phyloP scores from a whole-genome alignment of 2,888 invertebrate genomes.

The Anthoptus insignis region DNA sequence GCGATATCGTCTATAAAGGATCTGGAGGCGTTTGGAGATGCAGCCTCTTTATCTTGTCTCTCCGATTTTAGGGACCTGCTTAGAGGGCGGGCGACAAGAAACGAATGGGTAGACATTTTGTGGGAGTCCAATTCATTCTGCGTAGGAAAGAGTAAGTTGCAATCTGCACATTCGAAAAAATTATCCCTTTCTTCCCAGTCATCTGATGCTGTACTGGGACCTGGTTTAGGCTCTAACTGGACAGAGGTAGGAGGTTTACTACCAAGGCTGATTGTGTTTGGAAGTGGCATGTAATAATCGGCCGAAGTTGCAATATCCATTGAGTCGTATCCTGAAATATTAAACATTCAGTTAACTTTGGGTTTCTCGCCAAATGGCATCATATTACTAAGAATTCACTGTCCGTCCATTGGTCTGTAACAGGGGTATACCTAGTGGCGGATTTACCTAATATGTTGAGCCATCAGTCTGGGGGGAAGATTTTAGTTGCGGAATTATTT shows the following conservation, averaged over 20 bases:
- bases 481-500: too few species aligned
- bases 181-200: slow-evolving; percentile 37
- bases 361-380: too few species aligned
- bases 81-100: slow-evolving; percentile 35
- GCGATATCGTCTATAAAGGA: not conserved
- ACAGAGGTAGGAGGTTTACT: slow-evolving; percentile 10
- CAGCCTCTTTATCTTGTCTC: slow-evolving; percentile 5
- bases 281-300: slow-evolving; percentile 11
- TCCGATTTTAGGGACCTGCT: slow-evolving; percentile 5
- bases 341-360: not conserved
- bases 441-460: too few species aligned
- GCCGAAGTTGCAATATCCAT: not conserved
- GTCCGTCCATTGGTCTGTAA: too few species aligned
- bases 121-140: slow-evolving; percentile 44
- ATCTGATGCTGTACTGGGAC: slow-evolving; percentile 33
- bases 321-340: slow-evolving; percentile 18
- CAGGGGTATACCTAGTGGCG: too few species aligned
- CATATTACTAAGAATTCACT: too few species aligned
- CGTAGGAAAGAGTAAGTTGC: slow-evolving; percentile 44
- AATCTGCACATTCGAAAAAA: slow-evolving; percentile 42
- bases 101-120: slow-evolving; percentile 43
- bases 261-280: slow-evolving; percentile 41
- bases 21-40: not conserved
- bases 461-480: too few species aligned
- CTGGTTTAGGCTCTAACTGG: not conserved